Evolutionary conservation across 2,888 invertebrate species (phyloP).

Genomic region (Tinea semifulvella): DNA sequence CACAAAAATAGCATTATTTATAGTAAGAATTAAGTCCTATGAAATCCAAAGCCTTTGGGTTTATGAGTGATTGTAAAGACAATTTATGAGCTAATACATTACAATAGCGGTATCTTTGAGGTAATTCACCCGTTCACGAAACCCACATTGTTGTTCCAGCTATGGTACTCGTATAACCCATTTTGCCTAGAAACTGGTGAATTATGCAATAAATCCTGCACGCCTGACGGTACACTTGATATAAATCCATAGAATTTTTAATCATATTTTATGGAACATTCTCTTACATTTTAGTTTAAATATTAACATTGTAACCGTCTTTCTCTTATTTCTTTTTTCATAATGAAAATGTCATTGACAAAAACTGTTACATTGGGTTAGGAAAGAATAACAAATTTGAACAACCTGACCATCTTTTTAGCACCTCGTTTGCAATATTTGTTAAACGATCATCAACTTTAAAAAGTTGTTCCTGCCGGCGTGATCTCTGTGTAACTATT

Average conservation of each 20-base stretch:
- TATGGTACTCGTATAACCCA: conserved; percentile 14
- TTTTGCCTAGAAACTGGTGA: conserved; percentile 14
- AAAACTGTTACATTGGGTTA: neutral
- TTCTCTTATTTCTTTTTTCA: neutral
- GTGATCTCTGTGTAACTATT: conserved; percentile 4
- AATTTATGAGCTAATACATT: conserved; percentile 37
- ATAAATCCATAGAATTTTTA: conserved; percentile 21
- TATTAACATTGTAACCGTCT: conserved; percentile 1
- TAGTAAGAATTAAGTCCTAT: neutral
- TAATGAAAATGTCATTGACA: conserved; percentile 1
- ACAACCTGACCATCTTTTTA: conserved; percentile 9
- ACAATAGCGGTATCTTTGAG: conserved; percentile 33
- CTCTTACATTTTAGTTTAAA: neutral
- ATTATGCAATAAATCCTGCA: conserved; percentile 26
- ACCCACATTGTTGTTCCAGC: conserved; percentile 29
- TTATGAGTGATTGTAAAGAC: conserved; percentile 27
- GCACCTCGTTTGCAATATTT: conserved; percentile 10
- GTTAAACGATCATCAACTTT: conserved; percentile 5
- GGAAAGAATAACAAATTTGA: conserved; percentile 2
- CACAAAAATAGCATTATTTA: neutral
- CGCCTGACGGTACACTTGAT: conserved; percentile 20
- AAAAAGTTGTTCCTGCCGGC: conserved; percentile 1
- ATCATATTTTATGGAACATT: conserved; percentile 3
- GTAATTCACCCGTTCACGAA: conserved; percentile 24
- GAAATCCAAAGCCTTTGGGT: neutral